Conservation (phyloP, 2,113 vertebrate species). For the Xyrauchen texanus region DNA sequence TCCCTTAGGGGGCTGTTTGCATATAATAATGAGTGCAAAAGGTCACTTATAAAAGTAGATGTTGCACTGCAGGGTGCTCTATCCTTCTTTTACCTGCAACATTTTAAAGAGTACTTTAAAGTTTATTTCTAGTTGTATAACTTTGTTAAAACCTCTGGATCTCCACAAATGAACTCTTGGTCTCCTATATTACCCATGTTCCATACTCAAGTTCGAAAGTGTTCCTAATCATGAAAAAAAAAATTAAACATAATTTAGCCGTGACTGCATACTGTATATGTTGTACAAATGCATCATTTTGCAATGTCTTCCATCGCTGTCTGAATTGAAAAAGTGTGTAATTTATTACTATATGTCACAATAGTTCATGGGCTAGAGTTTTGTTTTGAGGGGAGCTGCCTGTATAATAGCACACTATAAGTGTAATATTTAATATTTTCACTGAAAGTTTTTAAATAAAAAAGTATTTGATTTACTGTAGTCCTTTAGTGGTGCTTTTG, state of each 20-base stretch:
- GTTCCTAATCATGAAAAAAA: background rate
- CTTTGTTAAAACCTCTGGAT: background rate
- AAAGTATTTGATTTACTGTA: conserved; percentile 67
- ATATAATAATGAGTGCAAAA: conserved; percentile 37
- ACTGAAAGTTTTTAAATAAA: conserved; percentile 81
- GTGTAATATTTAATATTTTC: conserved; percentile 87
- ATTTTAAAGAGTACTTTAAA: conserved; percentile 2
- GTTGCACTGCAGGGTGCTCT: conserved; percentile 28
- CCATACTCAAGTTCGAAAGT: background rate
- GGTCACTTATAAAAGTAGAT: conserved; percentile 30
- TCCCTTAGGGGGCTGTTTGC: conserved; percentile 18
- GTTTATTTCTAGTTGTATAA: background rate
- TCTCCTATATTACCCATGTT: background rate
- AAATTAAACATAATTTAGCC: background rate
- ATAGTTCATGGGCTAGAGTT: conserved; percentile 62
- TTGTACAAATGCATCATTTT: conserved; percentile 66
- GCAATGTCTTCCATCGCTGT: conserved; percentile 64
- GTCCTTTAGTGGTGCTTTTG: conserved; percentile 47
- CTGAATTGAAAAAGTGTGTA: conserved; percentile 65
- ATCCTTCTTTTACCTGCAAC: background rate
- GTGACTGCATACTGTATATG: conserved; percentile 11
- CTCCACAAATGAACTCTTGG: background rate
- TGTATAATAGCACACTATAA: conserved; percentile 73
- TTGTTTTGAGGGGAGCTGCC: conserved; percentile 19
- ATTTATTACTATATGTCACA: conserved; percentile 78